Conservation (phyloP, 2,113 vertebrate genomes). For the Chroicocephalus ridibundus region DNA sequence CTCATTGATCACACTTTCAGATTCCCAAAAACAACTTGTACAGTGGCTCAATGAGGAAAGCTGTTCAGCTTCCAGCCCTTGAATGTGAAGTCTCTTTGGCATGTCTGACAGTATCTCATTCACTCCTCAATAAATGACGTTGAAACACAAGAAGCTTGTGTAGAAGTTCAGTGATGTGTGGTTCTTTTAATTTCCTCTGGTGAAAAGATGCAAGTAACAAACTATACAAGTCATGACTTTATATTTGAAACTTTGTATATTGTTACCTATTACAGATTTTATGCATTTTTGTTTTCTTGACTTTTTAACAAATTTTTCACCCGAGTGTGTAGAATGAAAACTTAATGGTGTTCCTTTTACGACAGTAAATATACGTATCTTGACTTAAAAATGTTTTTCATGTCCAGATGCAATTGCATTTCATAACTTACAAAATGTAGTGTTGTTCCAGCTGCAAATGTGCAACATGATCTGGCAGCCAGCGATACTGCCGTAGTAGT, state of each 20-base stretch:
- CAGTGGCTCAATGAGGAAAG: conserved; percentile 71
- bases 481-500: not conserved
- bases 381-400: conserved; percentile 17
- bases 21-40: conserved; percentile 60
- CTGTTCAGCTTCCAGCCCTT: conserved; percentile 75
- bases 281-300: conserved; percentile 21
- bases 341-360: not conserved
- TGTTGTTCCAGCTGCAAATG: conserved; percentile 17
- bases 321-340: not conserved
- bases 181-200: conserved; percentile 62
- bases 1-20: conserved; percentile 65
- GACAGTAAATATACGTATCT: conserved; percentile 13
- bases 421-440: not conserved
- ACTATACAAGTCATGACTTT: not conserved
- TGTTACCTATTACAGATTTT: conserved; percentile 35
- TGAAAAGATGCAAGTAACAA: conserved; percentile 54
- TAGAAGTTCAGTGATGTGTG: conserved; percentile 75
- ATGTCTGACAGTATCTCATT: conserved; percentile 80
- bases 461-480: not conserved
- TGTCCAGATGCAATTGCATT: conserved; percentile 30
- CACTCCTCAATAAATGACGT: conserved; percentile 82
- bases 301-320: conserved; percentile 43
- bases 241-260: conserved; percentile 37
- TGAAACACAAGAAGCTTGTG: conserved; percentile 77
- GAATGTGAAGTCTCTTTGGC: conserved; percentile 82